Evolutionary conservation across 92 coral and sea anemone genomes (phyloP).

Genomic region (Epizoanthus fatuus): DNA sequence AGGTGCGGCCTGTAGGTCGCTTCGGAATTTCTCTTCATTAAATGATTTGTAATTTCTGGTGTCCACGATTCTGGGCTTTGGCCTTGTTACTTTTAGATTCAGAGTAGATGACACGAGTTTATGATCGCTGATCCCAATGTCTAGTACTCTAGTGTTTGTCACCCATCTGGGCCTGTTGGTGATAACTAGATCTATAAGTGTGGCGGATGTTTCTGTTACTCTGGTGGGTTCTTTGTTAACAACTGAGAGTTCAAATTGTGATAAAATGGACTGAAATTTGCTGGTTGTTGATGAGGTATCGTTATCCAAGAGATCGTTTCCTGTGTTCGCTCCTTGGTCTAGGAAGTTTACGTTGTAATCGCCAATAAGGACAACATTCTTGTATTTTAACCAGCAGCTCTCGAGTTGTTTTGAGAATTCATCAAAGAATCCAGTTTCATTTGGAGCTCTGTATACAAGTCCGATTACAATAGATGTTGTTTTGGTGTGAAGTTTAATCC

Average conservation of each 20-base stretch:
- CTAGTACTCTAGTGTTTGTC: conserved; percentile 33
- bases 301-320: conserved; percentile 22
- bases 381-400: conserved; percentile 56
- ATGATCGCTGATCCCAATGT: conserved; percentile 64
- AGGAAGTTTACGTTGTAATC: conserved; percentile 61
- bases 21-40: conserved; percentile 51
- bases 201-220: conserved; percentile 52
- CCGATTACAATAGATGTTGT: conserved; percentile 46
- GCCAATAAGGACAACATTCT: conserved; percentile 58
- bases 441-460: conserved; percentile 53
- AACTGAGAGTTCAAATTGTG: conserved; percentile 52
- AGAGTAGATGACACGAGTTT: conserved; percentile 58
- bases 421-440: conserved; percentile 48
- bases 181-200: conserved; percentile 70
- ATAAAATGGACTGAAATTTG: conserved; percentile 47
- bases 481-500: conserved; percentile 54
- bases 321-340: conserved; percentile 40
- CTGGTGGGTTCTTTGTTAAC: conserved; percentile 68
- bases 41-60: conserved; percentile 53
- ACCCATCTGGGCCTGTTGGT: conserved; percentile 62
- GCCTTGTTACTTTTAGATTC: conserved; percentile 48
- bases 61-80: conserved; percentile 58
- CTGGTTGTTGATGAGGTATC: conserved; percentile 38
- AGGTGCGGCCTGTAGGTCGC: conserved; percentile 48
- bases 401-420: conserved; percentile 46